These are phyloP conservation scores for Hymenochirus boettgeri DNA, from an alignment of 2,113 vertebrate species.

Conservation along the genomic window DNA sequence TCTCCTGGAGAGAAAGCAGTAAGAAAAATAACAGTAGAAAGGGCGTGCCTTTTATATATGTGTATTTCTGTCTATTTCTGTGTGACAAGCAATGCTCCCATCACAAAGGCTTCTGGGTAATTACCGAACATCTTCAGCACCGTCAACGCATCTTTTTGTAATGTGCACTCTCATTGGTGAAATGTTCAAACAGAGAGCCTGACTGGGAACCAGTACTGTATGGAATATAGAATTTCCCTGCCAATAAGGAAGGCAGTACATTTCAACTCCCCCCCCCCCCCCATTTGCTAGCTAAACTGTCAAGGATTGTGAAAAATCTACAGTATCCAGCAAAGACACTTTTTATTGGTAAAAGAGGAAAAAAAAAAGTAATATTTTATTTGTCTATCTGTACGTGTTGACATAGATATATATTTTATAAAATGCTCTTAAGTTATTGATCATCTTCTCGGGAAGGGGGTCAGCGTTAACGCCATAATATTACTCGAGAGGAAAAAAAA, in stretches of 20 bases:
- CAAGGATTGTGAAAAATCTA: conserved; percentile 12
- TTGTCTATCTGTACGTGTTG: conserved; percentile 20
- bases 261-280: too few relatives aligned
- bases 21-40: conserved; percentile 23
- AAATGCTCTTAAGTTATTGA: conserved; percentile 36
- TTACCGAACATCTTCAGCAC: neutral
- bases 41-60: conserved; percentile 23
- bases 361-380: conserved; percentile 38
- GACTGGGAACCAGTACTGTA: neutral
- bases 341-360: conserved; percentile 28
- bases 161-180: neutral
- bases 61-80: conserved; percentile 22
- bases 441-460: conserved; percentile 14
- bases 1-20: conserved; percentile 4
- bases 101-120: conserved; percentile 35
- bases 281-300: conserved; percentile 23
- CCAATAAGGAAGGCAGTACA: neutral
- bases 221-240: neutral
- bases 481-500: conserved; percentile 24
- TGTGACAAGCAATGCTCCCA: conserved; percentile 19
- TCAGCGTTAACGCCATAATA: conserved; percentile 31
- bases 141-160: too few relatives aligned
- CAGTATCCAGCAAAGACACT: conserved; percentile 31
- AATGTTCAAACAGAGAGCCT: neutral
- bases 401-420: conserved; percentile 31